A percentile compares a stretch with the other conserved stretches of the same genome.
Evolutionary conservation across 2,113 vertebrate species (phyloP).

Genomic region (Egretta garzetta): DNA sequence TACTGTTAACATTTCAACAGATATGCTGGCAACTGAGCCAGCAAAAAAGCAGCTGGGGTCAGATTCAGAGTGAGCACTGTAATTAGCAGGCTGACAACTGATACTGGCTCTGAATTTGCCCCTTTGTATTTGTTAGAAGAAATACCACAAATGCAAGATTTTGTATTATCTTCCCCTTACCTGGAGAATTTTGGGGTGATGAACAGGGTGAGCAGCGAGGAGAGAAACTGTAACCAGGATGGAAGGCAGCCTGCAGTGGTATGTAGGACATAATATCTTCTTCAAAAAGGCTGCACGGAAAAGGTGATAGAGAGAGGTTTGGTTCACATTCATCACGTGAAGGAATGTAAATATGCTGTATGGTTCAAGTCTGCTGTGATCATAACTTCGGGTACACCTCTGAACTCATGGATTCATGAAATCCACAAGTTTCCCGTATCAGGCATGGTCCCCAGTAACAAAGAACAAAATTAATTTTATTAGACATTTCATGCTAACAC

Average conservation of each 20-base stretch:
- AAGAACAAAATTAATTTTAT: background rate
- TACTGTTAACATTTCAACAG: background rate
- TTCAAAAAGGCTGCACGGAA: conserved; percentile 88
- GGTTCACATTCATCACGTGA: background rate
- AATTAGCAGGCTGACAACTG: background rate
- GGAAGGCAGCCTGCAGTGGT: conserved; percentile 87
- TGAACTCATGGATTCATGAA: background rate
- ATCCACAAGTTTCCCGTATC: background rate
- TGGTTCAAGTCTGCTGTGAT: background rate
- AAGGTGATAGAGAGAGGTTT: background rate
- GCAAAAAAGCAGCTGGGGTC: background rate
- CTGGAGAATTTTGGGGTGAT: conserved; percentile 96
- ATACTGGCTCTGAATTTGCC: background rate
- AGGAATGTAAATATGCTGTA: background rate
- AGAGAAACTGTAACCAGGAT: conserved; percentile 92
- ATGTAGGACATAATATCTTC: conserved; percentile 97
- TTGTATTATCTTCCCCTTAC: conserved; percentile 65
- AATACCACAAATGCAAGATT: background rate
- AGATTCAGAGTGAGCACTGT: fast-evolving
- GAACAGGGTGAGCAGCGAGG: conserved; percentile 94
- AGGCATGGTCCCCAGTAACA: background rate
- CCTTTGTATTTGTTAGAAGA: background rate
- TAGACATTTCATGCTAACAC: background rate
- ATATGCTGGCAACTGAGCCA: background rate
- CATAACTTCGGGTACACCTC: background rate